Evolutionary conservation across 2,888 invertebrate species (phyloP).

Genomic region (Margaritifera margaritifera): DNA sequence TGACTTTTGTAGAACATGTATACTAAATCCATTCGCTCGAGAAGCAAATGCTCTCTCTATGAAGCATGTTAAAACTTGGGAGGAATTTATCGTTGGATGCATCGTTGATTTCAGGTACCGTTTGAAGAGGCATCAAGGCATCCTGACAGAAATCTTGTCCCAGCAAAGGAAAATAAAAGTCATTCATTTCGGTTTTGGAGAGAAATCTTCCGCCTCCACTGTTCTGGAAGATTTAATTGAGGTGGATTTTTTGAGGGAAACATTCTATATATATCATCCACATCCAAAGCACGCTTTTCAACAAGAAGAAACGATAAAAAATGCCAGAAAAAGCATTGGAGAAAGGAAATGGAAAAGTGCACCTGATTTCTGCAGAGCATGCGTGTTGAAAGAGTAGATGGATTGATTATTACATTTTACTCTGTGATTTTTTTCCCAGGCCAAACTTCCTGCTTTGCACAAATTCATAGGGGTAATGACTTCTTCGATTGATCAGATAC

Average conservation of each 20-base stretch:
- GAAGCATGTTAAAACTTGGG: slow-evolving; percentile 9
- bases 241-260: slow-evolving; percentile 4
- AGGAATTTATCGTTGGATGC: slow-evolving; percentile 9
- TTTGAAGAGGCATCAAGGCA: slow-evolving; percentile 11
- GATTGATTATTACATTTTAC: no score
- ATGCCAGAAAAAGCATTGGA: no score
- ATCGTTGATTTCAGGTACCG: slow-evolving; percentile 13
- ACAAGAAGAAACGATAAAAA: no score
- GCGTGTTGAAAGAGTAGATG: no score
- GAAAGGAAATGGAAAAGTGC: no score
- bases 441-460: no score
- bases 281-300: slow-evolving; percentile 3
- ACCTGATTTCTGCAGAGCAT: not conserved
- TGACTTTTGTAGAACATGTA: not conserved
- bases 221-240: slow-evolving; percentile 7
- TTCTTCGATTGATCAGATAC: no score
- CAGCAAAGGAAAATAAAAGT: slow-evolving; percentile 6
- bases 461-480: no score
- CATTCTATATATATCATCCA: slow-evolving; percentile 15
- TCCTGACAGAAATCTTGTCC: slow-evolving; percentile 6
- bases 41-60: not conserved
- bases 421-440: no score
- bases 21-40: not conserved
- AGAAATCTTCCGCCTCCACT: slow-evolving; percentile 1
- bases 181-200: slow-evolving; percentile 14